Percentiles rank a stretch among this genome's conserved stretches.
Evolutionary conservation across 2,797 vertebrate genomes (phyloP).

Genomic region (Cirrhinus molitorella): DNA sequence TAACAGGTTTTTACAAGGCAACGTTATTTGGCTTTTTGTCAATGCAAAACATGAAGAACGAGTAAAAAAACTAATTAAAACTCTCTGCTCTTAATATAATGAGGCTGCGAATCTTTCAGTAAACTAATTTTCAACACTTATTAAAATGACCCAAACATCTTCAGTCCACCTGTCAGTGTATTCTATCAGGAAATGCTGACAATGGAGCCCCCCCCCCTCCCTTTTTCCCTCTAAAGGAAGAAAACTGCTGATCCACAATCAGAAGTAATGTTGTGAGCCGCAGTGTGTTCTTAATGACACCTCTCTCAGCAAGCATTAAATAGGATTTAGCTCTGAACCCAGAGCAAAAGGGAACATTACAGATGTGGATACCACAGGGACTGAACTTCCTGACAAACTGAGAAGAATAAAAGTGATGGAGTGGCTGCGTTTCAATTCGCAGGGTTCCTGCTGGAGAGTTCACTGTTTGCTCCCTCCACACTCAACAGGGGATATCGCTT

Average conservation of each 20-base stretch:
- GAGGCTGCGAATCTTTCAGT: not conserved
- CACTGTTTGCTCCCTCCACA: not conserved
- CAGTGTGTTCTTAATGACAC: slow-evolving; percentile 27
- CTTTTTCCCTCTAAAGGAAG: not conserved
- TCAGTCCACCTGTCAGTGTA: not conserved
- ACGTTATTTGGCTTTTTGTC: not conserved
- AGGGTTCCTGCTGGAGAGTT: not conserved
- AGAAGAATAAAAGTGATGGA: slow-evolving; percentile 72
- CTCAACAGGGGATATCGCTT: not conserved
- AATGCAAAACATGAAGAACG: not conserved
- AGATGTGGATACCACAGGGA: slow-evolving; percentile 68
- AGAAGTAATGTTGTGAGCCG: slow-evolving; percentile 22
- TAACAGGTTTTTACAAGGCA: slow-evolving; percentile 27
- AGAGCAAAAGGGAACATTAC: slow-evolving; percentile 16
- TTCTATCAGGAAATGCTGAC: not conserved
- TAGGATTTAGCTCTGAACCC: slow-evolving; percentile 17
- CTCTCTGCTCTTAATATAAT: not conserved
- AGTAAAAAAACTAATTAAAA: slow-evolving; percentile 14
- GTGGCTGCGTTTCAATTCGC: slow-evolving; percentile 63
- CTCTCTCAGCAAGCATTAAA: slow-evolving; percentile 30
- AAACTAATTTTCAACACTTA: not conserved
- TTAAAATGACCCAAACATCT: slow-evolving; percentile 11
- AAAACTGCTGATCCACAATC: slow-evolving; percentile 24
- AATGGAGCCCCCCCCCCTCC: not conserved
- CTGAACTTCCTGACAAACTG: slow-evolving; percentile 71